phyloP scores from a whole-genome alignment of 2,888 invertebrate genomes.

The Chrysotoxum bicinctum region DNA sequence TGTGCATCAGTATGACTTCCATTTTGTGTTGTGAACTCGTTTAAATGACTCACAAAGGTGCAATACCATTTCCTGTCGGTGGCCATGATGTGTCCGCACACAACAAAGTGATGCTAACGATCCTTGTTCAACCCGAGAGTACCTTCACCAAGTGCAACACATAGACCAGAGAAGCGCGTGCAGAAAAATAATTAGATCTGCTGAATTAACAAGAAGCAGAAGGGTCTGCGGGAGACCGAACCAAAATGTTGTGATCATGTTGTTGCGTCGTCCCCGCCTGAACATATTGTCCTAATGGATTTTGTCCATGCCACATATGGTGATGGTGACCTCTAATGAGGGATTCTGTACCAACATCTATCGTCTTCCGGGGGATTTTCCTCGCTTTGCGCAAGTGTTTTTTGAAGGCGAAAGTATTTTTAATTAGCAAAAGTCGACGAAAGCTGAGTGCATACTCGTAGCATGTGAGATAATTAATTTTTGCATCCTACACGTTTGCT shows the following conservation, averaged over 20 bases:
- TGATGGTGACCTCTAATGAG: slow-evolving; percentile 66
- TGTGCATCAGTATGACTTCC: slow-evolving; percentile 36
- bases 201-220: slow-evolving; percentile 64
- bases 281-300: slow-evolving; percentile 70
- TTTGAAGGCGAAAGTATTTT: slow-evolving; percentile 72
- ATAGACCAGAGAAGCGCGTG: slow-evolving; percentile 54
- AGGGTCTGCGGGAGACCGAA: slow-evolving; percentile 31
- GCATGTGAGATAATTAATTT: slow-evolving; percentile 67
- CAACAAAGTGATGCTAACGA: slow-evolving; percentile 68
- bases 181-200: slow-evolving; percentile 71
- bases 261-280: slow-evolving; percentile 35
- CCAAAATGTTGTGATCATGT: slow-evolving; percentile 61
- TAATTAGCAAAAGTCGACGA: slow-evolving; percentile 54
- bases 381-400: slow-evolving; percentile 64
- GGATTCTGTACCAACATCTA: slow-evolving; percentile 1
- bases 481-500: slow-evolving; percentile 62
- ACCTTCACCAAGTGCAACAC: neutral
- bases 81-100: slow-evolving; percentile 55
- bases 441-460: slow-evolving; percentile 36
- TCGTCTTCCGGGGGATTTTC: slow-evolving; percentile 13
- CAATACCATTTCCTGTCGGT: slow-evolving; percentile 66
- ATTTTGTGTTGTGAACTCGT: slow-evolving; percentile 55
- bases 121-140: slow-evolving; percentile 53
- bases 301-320: slow-evolving; percentile 39
- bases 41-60: slow-evolving; percentile 65